Evolutionary conservation across 2,113 vertebrate genomes (phyloP), one percentile per base, ranked within the genome.

Genomic region (Erythrolamprus reginae): DNA sequence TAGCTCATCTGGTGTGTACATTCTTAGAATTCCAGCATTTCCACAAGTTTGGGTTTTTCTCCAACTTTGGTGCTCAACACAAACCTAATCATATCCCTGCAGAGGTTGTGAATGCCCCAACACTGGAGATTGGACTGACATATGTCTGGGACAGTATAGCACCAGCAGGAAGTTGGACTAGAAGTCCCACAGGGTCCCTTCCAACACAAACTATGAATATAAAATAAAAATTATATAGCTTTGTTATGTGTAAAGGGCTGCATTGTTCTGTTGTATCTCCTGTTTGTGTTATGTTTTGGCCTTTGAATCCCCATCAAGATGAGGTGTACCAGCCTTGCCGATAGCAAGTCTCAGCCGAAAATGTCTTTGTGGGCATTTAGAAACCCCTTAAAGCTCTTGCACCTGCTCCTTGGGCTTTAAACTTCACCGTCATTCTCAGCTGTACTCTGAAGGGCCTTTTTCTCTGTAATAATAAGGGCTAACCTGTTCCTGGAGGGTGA

Each of bases 381-480:
- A 87, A 89, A 82, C 47, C 45, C 38, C 8, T 86, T 51, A 42
- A 82, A 84, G n/a, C 53, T 50, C 52, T 58, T 86, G 51, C 45
- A 50, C 91, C 91, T 82, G 70, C 56, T 86, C 51, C 50, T 70
- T 48, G 56, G 38, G 61, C 70, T 92, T 55, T 24, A 42, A 89
- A 84, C 42, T 23, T 33, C 88, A 50, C 86, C 38, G 56, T 26
- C 5, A 12, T 26, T 47, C 56, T 88, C 28, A 85, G 42, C 45
- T 82, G 4, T 56, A 10, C 38, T 77, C 61, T 28, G 19, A 84
- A 77, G n/a, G 52, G 58, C 4, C 24, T 65, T 58, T 88, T 85
- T 84, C 28, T 70, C 48, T 84, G 82, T 77, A 88, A 92, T 89
- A 88, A 92, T 58, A 85, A 61, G 82, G 89, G 65, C 90, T 90